Evolutionary conservation across 1,140 invertebrate species (phyloP).

Genomic region (Sogatella furcifera): DNA sequence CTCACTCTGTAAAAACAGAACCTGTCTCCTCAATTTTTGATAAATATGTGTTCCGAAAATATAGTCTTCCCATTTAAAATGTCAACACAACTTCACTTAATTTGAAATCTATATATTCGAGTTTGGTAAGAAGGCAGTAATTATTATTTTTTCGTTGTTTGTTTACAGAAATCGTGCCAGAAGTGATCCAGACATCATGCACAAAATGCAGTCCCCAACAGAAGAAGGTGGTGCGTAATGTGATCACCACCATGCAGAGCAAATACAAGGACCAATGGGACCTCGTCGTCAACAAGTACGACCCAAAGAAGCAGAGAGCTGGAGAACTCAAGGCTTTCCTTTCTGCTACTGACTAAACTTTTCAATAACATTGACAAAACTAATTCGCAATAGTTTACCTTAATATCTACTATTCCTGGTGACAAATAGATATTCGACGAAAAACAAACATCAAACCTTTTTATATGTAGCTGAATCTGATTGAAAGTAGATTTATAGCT

Average conservation of each 20-base stretch:
- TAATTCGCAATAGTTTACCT: too few relatives aligned
- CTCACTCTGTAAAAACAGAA: too few relatives aligned
- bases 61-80: too few relatives aligned
- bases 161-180: constrained; percentile 37
- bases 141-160: constrained; percentile 7
- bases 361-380: not conserved
- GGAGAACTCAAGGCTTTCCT: constrained; percentile 18
- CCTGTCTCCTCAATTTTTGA: too few relatives aligned
- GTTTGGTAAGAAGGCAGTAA: not conserved
- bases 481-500: too few relatives aligned
- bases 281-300: constrained; percentile 42
- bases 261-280: constrained; percentile 45
- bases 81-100: too few relatives aligned
- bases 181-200: constrained; percentile 47
- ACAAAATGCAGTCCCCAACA: constrained; percentile 47
- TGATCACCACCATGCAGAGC: constrained; percentile 40
- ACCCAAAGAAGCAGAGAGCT: constrained; percentile 37
- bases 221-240: constrained; percentile 35
- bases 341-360: not conserved
- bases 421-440: too few relatives aligned
- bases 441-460: too few relatives aligned
- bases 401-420: too few relatives aligned
- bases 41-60: too few relatives aligned
- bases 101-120: too few relatives aligned
- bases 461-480: too few relatives aligned